Percentiles rank a stretch among this genome's conserved stretches.
These are phyloP conservation scores for Pardalotus punctatus DNA, from an alignment of 2,113 vertebrate genomes.

Conservation along the genomic window DNA sequence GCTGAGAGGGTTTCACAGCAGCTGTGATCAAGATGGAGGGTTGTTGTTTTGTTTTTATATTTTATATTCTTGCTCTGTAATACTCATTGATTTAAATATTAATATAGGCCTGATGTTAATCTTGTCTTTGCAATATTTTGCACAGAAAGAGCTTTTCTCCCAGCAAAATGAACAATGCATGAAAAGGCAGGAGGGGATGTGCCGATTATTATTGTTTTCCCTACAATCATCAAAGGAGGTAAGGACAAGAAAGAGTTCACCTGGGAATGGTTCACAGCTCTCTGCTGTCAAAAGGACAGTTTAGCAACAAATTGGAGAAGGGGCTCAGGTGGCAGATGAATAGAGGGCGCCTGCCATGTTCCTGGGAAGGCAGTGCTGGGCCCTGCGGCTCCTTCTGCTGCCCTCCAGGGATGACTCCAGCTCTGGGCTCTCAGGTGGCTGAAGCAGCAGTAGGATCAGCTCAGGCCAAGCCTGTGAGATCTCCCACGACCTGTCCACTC, in stretches of 20 bases:
- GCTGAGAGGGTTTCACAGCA: constrained; percentile 34
- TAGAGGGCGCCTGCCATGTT: accelerated
- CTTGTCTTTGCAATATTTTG: constrained; percentile 20
- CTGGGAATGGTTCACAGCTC: neutral
- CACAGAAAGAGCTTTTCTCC: neutral
- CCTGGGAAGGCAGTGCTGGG: accelerated
- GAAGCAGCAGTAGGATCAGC: neutral
- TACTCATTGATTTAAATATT: constrained; percentile 14
- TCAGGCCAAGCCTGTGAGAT: neutral
- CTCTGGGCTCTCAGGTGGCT: neutral
- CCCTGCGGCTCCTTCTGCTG: neutral
- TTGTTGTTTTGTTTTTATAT: constrained; percentile 25
- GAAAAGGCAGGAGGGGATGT: neutral
- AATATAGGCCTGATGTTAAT: constrained; percentile 7
- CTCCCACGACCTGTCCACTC: neutral
- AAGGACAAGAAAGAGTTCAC: neutral
- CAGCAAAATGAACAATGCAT: neutral
- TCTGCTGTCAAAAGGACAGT: neutral
- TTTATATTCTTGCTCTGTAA: constrained; percentile 39
- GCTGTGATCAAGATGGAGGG: constrained; percentile 65
- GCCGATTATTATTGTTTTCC: neutral
- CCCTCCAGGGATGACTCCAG: neutral
- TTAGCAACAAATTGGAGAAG: neutral
- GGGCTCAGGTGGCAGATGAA: neutral
- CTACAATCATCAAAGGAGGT: neutral